phyloP scores from a whole-genome alignment of 2,113 vertebrate species.

The Notiomystis cincta region DNA sequence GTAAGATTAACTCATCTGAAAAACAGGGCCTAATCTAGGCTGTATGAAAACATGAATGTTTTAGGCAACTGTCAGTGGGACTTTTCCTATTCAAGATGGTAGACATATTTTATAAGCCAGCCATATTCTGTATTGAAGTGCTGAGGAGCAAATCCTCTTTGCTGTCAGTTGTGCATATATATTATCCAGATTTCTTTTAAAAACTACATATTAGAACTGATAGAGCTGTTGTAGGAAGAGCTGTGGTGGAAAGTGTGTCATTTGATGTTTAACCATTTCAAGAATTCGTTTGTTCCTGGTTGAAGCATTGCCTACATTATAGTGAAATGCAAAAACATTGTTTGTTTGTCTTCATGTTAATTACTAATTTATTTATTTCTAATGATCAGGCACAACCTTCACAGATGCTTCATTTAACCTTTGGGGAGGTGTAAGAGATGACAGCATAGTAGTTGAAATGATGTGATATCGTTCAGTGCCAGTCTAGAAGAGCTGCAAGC shows the following conservation, averaged over 20 bases:
- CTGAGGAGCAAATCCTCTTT: background rate
- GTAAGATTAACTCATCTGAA: slow-evolving; percentile 61
- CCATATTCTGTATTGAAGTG: background rate
- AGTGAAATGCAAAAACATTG: background rate
- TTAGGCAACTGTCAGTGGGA: rapidly evolving
- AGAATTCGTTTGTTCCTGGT: background rate
- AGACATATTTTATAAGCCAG: background rate
- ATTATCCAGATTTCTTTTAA: background rate
- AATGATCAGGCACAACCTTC: background rate
- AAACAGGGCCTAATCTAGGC: background rate
- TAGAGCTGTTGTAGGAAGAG: background rate
- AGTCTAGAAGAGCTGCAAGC: background rate
- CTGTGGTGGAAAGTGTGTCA: background rate
- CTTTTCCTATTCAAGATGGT: background rate
- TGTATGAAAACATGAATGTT: background rate
- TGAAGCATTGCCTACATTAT: background rate
- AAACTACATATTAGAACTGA: background rate
- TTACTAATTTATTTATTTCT: background rate
- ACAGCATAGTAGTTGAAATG: background rate
- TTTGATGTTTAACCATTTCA: background rate
- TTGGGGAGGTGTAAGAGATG: background rate
- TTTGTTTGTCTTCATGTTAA: background rate
- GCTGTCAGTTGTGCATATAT: background rate
- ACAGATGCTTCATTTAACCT: background rate
- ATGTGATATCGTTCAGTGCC: background rate